These are phyloP conservation scores for Semicossyphus pulcher DNA, from an alignment of 2,113 vertebrate species.

Conservation along the genomic window DNA sequence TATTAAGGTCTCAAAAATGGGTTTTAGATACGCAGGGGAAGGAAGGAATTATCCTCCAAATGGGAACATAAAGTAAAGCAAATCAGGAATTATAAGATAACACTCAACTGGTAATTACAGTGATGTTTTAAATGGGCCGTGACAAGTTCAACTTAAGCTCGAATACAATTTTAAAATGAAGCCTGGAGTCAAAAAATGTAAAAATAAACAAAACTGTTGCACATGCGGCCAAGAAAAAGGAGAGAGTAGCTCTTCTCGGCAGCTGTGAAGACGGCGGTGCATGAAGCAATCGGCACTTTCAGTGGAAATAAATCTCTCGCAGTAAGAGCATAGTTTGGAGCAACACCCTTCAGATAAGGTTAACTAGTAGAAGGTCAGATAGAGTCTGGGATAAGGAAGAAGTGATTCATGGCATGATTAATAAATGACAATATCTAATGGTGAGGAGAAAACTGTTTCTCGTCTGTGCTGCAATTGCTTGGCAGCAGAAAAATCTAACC, in stretches of 20 bases:
- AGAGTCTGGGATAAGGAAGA: not conserved
- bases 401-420: not conserved
- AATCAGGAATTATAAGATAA: not conserved
- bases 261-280: too few species aligned
- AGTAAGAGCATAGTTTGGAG: too few species aligned
- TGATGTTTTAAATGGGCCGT: not conserved
- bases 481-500: too few species aligned
- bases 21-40: too few species aligned
- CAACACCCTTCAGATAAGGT: not conserved
- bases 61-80: not conserved
- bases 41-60: slow-evolving; percentile 1
- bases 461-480: too few species aligned
- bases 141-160: not conserved
- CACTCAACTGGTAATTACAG: not conserved
- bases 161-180: not conserved
- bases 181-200: not conserved
- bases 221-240: too few species aligned
- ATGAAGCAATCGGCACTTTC: not conserved
- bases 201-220: not conserved
- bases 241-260: too few species aligned
- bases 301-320: not conserved
- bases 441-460: too few species aligned
- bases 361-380: not conserved
- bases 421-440: too few species aligned
- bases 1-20: slow-evolving; percentile 26